These are phyloP conservation scores for Laodelphax striatellus DNA, from an alignment of 1,140 invertebrate species.

Conservation along the genomic window DNA sequence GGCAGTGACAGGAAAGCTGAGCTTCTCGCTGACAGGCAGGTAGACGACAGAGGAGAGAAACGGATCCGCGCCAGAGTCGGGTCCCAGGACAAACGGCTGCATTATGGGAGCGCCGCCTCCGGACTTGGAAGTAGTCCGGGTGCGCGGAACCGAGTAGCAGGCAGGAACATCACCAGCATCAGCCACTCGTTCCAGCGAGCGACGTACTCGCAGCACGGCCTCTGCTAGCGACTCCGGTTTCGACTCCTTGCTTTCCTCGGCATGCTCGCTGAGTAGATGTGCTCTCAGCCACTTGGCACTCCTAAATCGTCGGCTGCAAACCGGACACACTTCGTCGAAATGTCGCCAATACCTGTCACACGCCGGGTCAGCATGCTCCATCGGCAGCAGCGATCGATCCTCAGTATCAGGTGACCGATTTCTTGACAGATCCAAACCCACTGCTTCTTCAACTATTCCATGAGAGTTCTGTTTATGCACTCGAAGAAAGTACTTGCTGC, in stretches of 20 bases:
- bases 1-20: slow-evolving; percentile 67
- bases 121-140: slow-evolving; percentile 22
- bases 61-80: slow-evolving; percentile 35
- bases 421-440: slow-evolving; percentile 14
- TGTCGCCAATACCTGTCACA: slow-evolving; percentile 47
- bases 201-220: slow-evolving; percentile 12
- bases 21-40: slow-evolving; percentile 75
- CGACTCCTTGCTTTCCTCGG: slow-evolving; percentile 48
- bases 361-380: slow-evolving; percentile 18
- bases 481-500: slow-evolving; percentile 93
- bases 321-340: slow-evolving; percentile 68
- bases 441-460: slow-evolving; percentile 66
- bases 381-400: slow-evolving; percentile 11
- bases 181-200: slow-evolving; percentile 22
- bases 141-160: slow-evolving; percentile 25
- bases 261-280: slow-evolving; percentile 79
- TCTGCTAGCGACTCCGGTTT: neutral
- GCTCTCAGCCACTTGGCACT: slow-evolving; percentile 82
- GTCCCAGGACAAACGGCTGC: slow-evolving; percentile 74
- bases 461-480: slow-evolving; percentile 98
- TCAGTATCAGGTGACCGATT: slow-evolving; percentile 6
- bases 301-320: slow-evolving; percentile 78
- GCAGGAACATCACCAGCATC: slow-evolving; percentile 20
- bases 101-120: slow-evolving; percentile 41
- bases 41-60: slow-evolving; percentile 84